Conservation (phyloP, 2,888 invertebrate species). For the Acanthococcus lagerstroemiae region DNA sequence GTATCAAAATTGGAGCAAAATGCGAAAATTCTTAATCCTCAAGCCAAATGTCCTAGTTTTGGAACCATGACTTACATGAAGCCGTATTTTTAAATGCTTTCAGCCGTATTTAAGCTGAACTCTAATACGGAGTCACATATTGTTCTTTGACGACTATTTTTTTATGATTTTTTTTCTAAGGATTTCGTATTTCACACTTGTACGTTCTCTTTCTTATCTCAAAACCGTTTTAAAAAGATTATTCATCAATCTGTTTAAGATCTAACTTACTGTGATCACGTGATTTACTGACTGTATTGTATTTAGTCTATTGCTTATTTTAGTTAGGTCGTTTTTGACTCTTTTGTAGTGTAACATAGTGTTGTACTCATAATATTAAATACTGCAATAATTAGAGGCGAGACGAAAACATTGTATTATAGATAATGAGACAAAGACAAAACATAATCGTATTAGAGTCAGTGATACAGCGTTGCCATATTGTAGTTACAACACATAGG, state of each 20-base stretch:
- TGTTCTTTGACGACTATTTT: not conserved
- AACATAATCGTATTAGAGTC: no score
- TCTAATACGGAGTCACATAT: not conserved
- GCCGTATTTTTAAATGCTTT: constrained; percentile 2
- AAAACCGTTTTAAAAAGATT: not conserved
- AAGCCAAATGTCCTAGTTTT: not conserved
- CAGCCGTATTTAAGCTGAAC: constrained; percentile 1
- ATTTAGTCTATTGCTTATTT: not conserved
- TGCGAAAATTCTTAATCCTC: not conserved
- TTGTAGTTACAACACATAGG: no score
- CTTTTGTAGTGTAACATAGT: no score
- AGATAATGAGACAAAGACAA: no score
- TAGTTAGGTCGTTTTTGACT: no score
- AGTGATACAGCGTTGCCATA: no score
- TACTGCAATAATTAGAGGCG: no score
- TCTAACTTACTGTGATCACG: not conserved
- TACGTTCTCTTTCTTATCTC: not conserved
- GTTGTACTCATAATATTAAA: no score
- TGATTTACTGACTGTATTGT: not conserved
- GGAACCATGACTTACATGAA: not conserved
- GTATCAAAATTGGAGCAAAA: not conserved
- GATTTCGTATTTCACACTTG: not conserved
- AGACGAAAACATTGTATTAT: no score
- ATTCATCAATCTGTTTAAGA: not conserved
- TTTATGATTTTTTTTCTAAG: not conserved